Evolutionary conservation across 1,140 invertebrate species (phyloP).

Genomic region (Zaprionus ornatus): DNA sequence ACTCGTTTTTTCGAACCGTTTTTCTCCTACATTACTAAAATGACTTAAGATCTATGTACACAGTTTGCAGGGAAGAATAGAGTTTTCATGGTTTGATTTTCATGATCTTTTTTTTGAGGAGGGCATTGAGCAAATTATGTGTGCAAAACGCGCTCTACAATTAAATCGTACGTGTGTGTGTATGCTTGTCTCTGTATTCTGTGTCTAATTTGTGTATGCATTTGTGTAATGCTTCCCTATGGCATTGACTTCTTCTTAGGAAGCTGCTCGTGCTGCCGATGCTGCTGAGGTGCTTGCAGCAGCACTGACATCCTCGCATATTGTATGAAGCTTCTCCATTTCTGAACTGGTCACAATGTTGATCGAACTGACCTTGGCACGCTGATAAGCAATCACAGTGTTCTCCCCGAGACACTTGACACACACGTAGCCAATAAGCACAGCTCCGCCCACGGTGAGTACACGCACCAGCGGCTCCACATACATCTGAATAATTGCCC

Average conservation of each 20-base stretch:
- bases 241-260: conserved; percentile 40
- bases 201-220: conserved; percentile 2
- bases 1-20: conserved; percentile 67
- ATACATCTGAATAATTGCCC: conserved; percentile 92
- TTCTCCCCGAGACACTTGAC: conserved; percentile 93
- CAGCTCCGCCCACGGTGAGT: conserved; percentile 90
- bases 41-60: conserved; percentile 69
- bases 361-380: conserved; percentile 94
- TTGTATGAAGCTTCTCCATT: conserved; percentile 81
- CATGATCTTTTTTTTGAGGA: conserved; percentile 4
- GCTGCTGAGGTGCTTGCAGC: conserved; percentile 60
- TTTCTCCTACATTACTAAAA: conserved; percentile 37
- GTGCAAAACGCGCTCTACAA: conserved; percentile 64
- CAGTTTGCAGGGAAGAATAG: conserved; percentile 45
- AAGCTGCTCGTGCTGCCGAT: conserved; percentile 46
- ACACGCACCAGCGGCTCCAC: conserved; percentile 91
- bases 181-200: conserved; percentile 2
- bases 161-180: conserved; percentile 42
- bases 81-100: not conserved
- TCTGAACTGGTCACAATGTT: conserved; percentile 87
- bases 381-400: conserved; percentile 93
- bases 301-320: conserved; percentile 77
- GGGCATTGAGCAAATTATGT: conserved; percentile 70
- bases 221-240: conserved; percentile 33
- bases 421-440: conserved; percentile 93